These are phyloP conservation scores for Sinosuthora webbiana DNA, from an alignment of 2,113 vertebrate species.

Conservation along the genomic window DNA sequence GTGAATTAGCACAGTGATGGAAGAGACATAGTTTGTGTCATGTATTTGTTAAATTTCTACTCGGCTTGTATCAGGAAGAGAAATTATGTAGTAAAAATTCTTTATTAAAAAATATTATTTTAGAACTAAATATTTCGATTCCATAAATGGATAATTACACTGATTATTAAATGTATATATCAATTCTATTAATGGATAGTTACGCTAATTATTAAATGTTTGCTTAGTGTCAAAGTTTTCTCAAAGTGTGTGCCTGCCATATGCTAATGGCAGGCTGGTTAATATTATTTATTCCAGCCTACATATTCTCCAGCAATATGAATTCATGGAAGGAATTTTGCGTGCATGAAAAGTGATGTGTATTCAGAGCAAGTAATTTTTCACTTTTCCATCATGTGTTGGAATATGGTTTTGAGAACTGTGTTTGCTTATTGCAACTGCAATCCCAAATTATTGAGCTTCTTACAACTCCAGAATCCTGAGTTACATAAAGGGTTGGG, in stretches of 20 bases:
- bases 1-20: not conserved
- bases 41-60: not conserved
- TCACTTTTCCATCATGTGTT: not conserved
- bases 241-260: conserved; percentile 15
- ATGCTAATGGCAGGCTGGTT: conserved; percentile 23
- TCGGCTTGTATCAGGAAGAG: not conserved
- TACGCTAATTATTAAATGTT: conserved; percentile 6
- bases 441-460: not conserved
- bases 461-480: not conserved
- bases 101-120: not conserved
- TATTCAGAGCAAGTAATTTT: not conserved
- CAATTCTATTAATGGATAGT: not conserved
- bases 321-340: not conserved
- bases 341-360: not conserved
- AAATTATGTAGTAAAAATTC: not conserved
- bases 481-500: not conserved
- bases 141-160: not conserved
- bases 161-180: not conserved
- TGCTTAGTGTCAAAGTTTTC: conserved; percentile 10
- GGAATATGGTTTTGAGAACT: not conserved
- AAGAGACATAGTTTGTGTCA: not conserved
- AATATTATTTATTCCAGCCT: conserved; percentile 31
- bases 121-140: not conserved
- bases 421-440: not conserved
- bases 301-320: not conserved